Evolutionary conservation across 2,888 invertebrate species (phyloP), one percentile per base, ranked within the genome.

Genomic region (Tromatobia lineatoria): DNA sequence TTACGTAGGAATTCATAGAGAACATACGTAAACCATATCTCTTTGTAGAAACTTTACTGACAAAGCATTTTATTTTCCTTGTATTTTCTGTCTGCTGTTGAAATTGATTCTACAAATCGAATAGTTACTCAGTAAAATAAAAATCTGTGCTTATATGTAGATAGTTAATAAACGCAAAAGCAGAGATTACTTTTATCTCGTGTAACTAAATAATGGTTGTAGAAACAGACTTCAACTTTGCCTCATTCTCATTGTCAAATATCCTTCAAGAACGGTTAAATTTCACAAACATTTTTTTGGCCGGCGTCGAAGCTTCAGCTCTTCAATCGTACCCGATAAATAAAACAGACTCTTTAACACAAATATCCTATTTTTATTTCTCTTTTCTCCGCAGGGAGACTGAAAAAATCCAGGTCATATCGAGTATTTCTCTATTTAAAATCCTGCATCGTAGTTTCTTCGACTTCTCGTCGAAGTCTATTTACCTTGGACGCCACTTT

Each of bases 401-500:
- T 59, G n/a, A 29, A 59, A 59, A 59, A 59, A 59, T 34, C 15
- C 13, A 15, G 29, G 29, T 13, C 59, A 34, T 59, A 38, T 61
- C 18, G 29, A 15, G 18, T 8, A 3, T 61, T 34, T 64, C 8
- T 64, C 29, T 18, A 20, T 20, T 61, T 18, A 61, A 10, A 61
- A 42, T 18, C 8, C 18, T 38, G 18, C 38, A 4, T n/a, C 15
- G 20, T 11, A 20, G 42, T 10, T 38, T 38, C 38, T 38, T 38
- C 11, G 38, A 38, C 18, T 61, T 3, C 34, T 18, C 18, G 38
- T 11, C 11, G 11, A 18, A 34, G 11, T 20, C 29, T 71, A 64
- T 77, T 77, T 96, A 99, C 99, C 99, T 97, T 99, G 99, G 79
- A 99, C 98, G 92, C 98, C 98, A 92, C 98, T 97, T 95, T 99